Evolutionary conservation across 2,888 invertebrate species (phyloP).

Genomic region (Temnothorax rugatulus): DNA sequence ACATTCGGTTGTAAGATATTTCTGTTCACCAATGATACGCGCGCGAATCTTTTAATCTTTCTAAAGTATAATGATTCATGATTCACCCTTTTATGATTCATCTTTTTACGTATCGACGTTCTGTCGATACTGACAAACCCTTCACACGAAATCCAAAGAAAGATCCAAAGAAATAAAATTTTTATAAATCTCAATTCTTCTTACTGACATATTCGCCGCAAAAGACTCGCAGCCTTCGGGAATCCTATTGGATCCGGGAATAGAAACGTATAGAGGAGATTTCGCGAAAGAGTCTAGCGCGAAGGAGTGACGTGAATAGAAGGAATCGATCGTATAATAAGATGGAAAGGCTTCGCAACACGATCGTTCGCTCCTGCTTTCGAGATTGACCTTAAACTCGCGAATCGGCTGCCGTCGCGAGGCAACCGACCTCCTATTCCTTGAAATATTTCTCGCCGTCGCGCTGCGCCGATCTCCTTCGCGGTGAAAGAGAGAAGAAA

Average conservation of each 20-base stretch:
- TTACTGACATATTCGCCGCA: not conserved
- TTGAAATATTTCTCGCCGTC: slow-evolving; percentile 13
- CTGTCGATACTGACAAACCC: not conserved
- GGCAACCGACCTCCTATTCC: slow-evolving; percentile 43
- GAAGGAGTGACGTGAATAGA: slow-evolving; percentile 13
- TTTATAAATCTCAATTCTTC: slow-evolving; percentile 5
- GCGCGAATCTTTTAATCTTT: not conserved
- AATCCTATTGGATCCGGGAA: not conserved
- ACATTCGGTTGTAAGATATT: not conserved
- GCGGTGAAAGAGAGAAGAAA: slow-evolving; percentile 70
- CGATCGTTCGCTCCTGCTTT: slow-evolving; percentile 45
- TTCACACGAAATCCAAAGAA: not conserved
- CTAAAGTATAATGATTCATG: not conserved
- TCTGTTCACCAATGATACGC: not conserved
- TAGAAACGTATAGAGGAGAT: not conserved
- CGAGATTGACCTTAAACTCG: slow-evolving; percentile 59
- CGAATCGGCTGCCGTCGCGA: slow-evolving; percentile 34
- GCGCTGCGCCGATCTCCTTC: slow-evolving; percentile 19
- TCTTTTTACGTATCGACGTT: not conserved
- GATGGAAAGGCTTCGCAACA: slow-evolving; percentile 47
- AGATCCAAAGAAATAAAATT: not conserved
- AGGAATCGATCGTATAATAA: slow-evolving; percentile 45
- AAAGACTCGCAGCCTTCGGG: not conserved
- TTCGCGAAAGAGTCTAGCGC: slow-evolving; percentile 13
- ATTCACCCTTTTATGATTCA: not conserved